Conservation (phyloP, 2,113 vertebrate genomes). For the Zingel zingel region DNA sequence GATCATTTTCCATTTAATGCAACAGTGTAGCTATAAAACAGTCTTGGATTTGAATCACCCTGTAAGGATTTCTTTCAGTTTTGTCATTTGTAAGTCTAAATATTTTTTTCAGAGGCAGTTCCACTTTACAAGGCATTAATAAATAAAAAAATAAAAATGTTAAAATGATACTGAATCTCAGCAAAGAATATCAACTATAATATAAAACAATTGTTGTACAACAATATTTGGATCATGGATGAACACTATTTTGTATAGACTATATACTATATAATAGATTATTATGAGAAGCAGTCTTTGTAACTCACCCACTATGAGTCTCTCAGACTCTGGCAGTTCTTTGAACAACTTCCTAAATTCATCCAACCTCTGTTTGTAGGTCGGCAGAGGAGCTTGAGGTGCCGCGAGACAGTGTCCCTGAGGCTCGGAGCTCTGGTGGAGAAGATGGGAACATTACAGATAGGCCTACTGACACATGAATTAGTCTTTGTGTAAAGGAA, state of each 20-base stretch:
- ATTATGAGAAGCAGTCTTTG: background rate
- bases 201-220: background rate
- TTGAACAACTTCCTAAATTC: slow-evolving; percentile 94
- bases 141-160: background rate
- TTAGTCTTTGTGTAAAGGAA: background rate
- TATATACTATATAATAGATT: background rate
- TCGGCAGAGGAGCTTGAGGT: slow-evolving; percentile 86
- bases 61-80: background rate
- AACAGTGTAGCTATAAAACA: background rate
- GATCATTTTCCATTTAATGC: background rate
- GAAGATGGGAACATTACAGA: slow-evolving; percentile 1
- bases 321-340: slow-evolving; percentile 90
- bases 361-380: slow-evolving; percentile 92
- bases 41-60: too few species aligned
- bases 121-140: background rate
- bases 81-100: background rate
- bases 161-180: background rate
- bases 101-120: background rate
- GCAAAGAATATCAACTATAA: background rate
- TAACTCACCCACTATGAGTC: slow-evolving; percentile 90
- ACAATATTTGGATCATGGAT: background rate
- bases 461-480: background rate
- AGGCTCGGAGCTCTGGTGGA: slow-evolving; percentile 66
- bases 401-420: slow-evolving; percentile 53
- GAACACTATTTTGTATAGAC: background rate